Base-by-base conservation (phyloP, 2,797 vertebrate genomes). In the Thunnus albacares region DNA sequence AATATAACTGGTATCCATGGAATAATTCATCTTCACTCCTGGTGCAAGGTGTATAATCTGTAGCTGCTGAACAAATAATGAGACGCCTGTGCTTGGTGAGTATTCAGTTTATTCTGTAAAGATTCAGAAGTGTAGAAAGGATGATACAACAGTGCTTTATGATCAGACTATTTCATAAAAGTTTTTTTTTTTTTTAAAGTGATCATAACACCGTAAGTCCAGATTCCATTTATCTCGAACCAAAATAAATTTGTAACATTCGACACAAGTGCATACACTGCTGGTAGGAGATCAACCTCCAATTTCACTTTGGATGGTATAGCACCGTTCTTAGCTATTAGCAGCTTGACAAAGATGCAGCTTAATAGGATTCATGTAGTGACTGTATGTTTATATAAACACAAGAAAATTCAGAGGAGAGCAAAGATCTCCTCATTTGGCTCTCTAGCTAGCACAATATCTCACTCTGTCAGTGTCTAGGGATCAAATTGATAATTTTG, bases 71-170 rank as follows among this genome's bases (percentile, higher is more conserved):
- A 58, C 24, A 86, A 87, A 81, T 33, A 81, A 89, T 3, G 41
- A 86, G 68, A 60, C 75, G 3, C 61, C 26, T 6, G 64, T 88
- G 78, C 85, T 91, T 89, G 88, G 91, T 94, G 93, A 94, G 91
- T 95, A 94, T 93, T 95, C 88, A 79, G 93, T 96, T 96, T 96
- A 96, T 95, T 95, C 93, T 95, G 95, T 95, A 96, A 96, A 96
- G 94, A 95, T 94, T 95, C 93, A 94, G 93, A 95, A 95, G 94
- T 95, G 94, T 95, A 95, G 94, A 96, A 96, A 96, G 94, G 90
- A 95, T 94, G 94, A 95, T 93, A 95, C 93, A 95, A 94, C 94
- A 94, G 94, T 94, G 94, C 93, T 94, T 91, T 90, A 93, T 94
- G 92, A 95, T 95, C 94, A 94, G 91, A 92, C 92, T 92, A 93